Evolutionary conservation across 2,888 invertebrate genomes (phyloP).

Genomic region (Endotricha flammealis): DNA sequence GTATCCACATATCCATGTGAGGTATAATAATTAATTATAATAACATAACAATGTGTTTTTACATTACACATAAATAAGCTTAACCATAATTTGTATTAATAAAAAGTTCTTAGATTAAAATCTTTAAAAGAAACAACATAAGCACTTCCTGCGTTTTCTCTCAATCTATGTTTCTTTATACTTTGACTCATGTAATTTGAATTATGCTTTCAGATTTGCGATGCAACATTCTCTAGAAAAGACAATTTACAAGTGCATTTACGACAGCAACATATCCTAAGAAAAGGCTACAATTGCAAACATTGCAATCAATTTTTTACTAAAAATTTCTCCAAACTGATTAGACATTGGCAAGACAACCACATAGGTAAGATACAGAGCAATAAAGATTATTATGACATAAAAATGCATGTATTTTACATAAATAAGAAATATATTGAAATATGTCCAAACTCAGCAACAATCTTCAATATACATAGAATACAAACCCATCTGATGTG

Average conservation of each 20-base stretch:
- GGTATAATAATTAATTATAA: conserved; percentile 35
- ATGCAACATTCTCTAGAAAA: conserved; percentile 81
- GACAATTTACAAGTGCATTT: conserved; percentile 87
- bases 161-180: too few relatives aligned
- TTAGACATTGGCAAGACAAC: conserved; percentile 46
- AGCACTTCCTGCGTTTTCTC: too few relatives aligned
- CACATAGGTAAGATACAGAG: conserved; percentile 57
- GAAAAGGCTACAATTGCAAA: conserved; percentile 45
- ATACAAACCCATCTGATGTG: too few relatives aligned
- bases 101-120: too few relatives aligned
- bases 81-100: neutral
- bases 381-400: conserved; percentile 4
- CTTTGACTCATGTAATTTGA: too few relatives aligned
- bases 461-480: too few relatives aligned
- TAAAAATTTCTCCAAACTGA: conserved; percentile 54
- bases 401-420: neutral
- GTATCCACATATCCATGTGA: conserved; percentile 45
- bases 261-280: conserved; percentile 73
- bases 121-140: neutral
- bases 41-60: neutral
- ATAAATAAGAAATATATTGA: too few relatives aligned
- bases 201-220: conserved; percentile 81
- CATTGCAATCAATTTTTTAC: conserved; percentile 40
- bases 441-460: too few relatives aligned
- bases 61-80: neutral